Evolutionary conservation across 92 coral and sea anemone genomes (phyloP).

Genomic region (Phymanthus crucifer): DNA sequence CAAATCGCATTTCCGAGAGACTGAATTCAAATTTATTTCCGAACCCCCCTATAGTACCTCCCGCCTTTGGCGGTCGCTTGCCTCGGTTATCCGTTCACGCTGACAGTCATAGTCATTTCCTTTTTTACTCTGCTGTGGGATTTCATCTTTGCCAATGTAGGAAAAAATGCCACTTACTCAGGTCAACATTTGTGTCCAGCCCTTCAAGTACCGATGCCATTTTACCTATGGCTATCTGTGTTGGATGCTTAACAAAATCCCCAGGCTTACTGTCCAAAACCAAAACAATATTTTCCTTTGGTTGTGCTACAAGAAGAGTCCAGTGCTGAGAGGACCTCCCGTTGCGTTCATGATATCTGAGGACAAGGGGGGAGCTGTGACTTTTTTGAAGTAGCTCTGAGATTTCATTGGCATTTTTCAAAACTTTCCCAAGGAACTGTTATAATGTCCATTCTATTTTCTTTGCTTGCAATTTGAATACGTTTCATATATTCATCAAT

Average conservation of each 20-base stretch:
- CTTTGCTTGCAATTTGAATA: conserved; percentile 42
- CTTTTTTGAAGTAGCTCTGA: conserved; percentile 14
- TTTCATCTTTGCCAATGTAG: conserved; percentile 38
- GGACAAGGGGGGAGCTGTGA: conserved; percentile 13
- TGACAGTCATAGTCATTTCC: too few relatives aligned
- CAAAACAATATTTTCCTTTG: conserved; percentile 35
- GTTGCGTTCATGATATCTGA: conserved; percentile 38
- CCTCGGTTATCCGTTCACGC: too few relatives aligned
- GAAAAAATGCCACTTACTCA: conserved; percentile 29
- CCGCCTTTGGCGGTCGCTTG: too few relatives aligned
- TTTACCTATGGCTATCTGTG: conserved; percentile 34
- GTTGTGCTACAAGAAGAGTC: conserved; percentile 45
- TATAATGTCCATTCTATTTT: conserved; percentile 25
- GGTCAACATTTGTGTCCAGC: conserved; percentile 15
- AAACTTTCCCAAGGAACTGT: conserved; percentile 40
- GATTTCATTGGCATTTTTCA: conserved; percentile 20
- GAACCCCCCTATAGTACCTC: too few relatives aligned
- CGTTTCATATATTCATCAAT: conserved; percentile 37
- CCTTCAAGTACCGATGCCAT: conserved; percentile 8
- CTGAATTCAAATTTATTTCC: too few relatives aligned
- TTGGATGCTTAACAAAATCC: conserved; percentile 34
- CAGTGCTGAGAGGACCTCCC: conserved; percentile 36
- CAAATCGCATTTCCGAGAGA: too few relatives aligned
- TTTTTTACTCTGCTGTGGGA: conserved; percentile 41
- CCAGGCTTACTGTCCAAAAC: conserved; percentile 40